Evolutionary conservation across 2,113 vertebrate genomes (phyloP), one percentile per base, ranked within the genome.

Genomic region (Tenebrosternarchus preto): DNA sequence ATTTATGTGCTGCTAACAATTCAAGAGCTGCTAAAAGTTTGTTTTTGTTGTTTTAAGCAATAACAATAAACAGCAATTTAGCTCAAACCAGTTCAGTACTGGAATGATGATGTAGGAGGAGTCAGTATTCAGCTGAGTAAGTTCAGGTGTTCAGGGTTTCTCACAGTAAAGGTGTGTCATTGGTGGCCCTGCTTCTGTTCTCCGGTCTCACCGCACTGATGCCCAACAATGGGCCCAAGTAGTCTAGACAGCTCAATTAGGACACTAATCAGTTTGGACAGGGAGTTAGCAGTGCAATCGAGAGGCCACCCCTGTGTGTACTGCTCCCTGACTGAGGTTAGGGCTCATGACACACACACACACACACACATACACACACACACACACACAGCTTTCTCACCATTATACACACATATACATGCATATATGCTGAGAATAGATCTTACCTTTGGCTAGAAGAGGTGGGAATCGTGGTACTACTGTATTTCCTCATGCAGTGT

Each of bases 251-350:
- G 74, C 71, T 80, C 78, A 80, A 84, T 84, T 84, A 81, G 55
- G 70, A 43, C 75, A 22, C 68, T 81, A 80, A 84, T 81, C 82
- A 77, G 82, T 73, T 80, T 73, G 71, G 78, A 81, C 82, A 80
- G 72, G 75, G 73, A 72, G 75, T 84, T 84, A 84, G 56, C 73
- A 60, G 61, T 46, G 19, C 60, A 74, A 84, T 81, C 36, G 46
- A 64, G 68, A 76, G 82, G 78, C 68, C 69, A 73, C 78, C 33
- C n/a, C 56, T 50, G 9, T 17, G 59, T 73, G 68, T 22, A 60
- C 53, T 63, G 50, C 53, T 59, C 61, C 24, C 63, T 55, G 68
- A 73, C 19, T 29, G 60, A 74, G 61, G 59, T 76, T 61, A 67
- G 43, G 53, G 46, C 70, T 80, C 70, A 55, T 73, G 73, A 73